These are phyloP conservation scores for Eudemis profundana DNA, from an alignment of 2,888 invertebrate species.

Conservation along the genomic window DNA sequence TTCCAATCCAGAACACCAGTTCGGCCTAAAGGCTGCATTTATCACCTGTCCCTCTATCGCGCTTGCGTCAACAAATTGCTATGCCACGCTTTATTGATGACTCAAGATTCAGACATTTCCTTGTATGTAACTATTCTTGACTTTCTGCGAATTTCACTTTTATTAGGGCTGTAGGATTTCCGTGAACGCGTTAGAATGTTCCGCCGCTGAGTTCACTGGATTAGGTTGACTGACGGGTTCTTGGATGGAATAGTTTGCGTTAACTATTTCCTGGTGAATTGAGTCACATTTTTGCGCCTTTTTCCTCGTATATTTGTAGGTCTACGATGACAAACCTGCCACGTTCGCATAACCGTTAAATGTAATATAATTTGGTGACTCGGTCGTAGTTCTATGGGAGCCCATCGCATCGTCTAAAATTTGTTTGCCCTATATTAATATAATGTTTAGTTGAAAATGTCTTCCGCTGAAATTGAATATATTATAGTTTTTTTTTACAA, in stretches of 20 bases:
- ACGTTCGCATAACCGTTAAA: background rate
- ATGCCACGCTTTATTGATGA: slow-evolving; percentile 35
- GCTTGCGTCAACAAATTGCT: slow-evolving; percentile 38
- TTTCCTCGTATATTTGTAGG: slow-evolving; percentile 11
- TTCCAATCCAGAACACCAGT: background rate
- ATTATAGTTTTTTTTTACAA: no score
- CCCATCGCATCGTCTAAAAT: no score
- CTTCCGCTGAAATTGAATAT: no score
- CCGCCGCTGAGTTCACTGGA: slow-evolving; percentile 15
- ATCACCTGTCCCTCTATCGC: slow-evolving; percentile 19
- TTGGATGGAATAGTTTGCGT: slow-evolving; percentile 23
- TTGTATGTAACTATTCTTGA: slow-evolving; percentile 29
- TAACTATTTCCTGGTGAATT: slow-evolving; percentile 29
- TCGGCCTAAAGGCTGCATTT: slow-evolving; percentile 14
- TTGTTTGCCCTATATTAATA: no score
- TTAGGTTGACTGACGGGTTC: slow-evolving; percentile 20
- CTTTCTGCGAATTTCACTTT: slow-evolving; percentile 41
- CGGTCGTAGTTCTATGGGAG: no score
- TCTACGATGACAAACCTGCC: background rate
- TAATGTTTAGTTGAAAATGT: no score
- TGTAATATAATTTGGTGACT: no score
- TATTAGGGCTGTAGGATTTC: slow-evolving; percentile 35
- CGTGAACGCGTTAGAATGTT: slow-evolving; percentile 31
- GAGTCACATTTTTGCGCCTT: background rate
- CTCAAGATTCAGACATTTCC: slow-evolving; percentile 36